A percentile compares a stretch with the other conserved stretches of the same genome.
Evolutionary conservation across 1,140 invertebrate genomes (phyloP).

Genomic region (Apis mellifera): DNA sequence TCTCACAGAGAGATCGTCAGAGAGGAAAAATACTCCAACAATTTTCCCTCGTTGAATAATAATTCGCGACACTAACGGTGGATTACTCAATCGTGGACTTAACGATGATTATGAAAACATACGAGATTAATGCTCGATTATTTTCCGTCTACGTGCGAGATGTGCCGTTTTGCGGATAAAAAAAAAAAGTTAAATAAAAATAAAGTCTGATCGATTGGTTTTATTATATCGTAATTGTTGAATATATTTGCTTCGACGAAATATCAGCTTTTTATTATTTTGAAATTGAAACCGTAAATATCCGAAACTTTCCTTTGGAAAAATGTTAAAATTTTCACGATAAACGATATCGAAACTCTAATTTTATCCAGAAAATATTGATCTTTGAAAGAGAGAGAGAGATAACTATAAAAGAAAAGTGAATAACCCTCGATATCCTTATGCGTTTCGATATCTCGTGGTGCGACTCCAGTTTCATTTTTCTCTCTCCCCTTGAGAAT

Average conservation of each 20-base stretch:
- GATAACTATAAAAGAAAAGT: background rate
- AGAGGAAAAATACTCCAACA: background rate
- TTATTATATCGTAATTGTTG: no score
- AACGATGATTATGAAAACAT: no score
- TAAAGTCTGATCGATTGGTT: no score
- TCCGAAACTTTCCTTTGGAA: no score
- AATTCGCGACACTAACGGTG: background rate
- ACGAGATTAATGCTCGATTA: no score
- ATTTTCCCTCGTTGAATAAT: background rate
- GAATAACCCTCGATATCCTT: constrained; percentile 1
- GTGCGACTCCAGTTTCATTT: background rate
- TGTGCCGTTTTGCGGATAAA: no score
- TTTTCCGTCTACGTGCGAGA: no score
- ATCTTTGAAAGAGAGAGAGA: background rate
- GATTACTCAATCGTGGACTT: background rate
- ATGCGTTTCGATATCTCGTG: background rate
- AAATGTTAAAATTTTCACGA: no score
- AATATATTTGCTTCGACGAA: no score
- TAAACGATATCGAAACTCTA: background rate
- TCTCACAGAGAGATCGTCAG: constrained; percentile 22
- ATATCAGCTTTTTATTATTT: no score
- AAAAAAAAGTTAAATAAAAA: no score
- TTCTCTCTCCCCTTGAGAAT: background rate
- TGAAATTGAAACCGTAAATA: no score
- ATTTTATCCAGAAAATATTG: background rate